These are phyloP conservation scores for Mobula birostris DNA, from an alignment of 2,113 vertebrate species.

Conservation along the genomic window DNA sequence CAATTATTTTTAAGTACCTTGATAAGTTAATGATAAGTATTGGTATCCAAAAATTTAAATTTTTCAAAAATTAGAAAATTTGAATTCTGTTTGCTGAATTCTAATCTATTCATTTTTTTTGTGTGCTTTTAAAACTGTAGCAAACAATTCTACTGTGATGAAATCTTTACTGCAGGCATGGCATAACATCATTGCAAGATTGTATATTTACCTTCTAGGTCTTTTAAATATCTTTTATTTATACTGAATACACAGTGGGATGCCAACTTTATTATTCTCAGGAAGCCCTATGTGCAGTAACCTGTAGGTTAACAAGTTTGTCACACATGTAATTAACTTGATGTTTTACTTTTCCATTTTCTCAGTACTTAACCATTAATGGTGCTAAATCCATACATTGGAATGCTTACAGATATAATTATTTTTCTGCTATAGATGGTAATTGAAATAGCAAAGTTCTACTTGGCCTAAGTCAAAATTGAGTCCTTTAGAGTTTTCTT, in stretches of 20 bases:
- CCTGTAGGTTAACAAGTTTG: not conserved
- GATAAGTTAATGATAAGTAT: not conserved
- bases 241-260: conserved; percentile 27
- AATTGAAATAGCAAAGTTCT: not conserved
- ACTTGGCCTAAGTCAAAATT: not conserved
- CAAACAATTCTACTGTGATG: not conserved
- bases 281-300: not conserved
- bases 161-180: not conserved
- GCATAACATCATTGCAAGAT: not conserved
- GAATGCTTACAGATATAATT: not conserved
- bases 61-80: not conserved
- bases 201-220: not conserved
- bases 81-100: not conserved
- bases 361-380: not conserved
- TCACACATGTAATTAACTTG: conserved; percentile 8
- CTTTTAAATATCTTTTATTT: not conserved
- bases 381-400: not conserved
- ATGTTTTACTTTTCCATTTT: conserved; percentile 14
- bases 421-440: not conserved
- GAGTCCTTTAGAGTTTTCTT: not conserved
- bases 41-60: not conserved
- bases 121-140: not conserved
- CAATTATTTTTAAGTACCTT: not conserved
- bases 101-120: not conserved
- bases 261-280: conserved; percentile 2